phyloP scores from a whole-genome alignment of 2,888 invertebrate genomes.

The Gastracanthus pulcherrimus region DNA sequence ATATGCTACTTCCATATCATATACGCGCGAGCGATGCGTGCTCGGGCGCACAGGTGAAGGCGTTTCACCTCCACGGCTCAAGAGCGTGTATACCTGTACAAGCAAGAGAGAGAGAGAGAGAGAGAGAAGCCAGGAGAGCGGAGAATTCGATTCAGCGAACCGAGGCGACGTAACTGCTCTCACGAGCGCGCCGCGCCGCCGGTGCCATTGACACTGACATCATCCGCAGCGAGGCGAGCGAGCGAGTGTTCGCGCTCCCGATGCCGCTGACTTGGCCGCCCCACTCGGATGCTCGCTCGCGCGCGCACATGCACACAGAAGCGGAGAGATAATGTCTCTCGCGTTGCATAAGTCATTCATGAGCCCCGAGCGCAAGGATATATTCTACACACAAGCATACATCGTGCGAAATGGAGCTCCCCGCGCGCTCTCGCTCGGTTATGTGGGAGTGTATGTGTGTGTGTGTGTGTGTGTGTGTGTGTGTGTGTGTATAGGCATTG shows the following conservation, averaged over 20 bases:
- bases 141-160: constrained; percentile 73
- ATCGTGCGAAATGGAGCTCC: constrained; percentile 42
- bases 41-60: constrained; percentile 16
- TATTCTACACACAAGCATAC: too few relatives aligned
- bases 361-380: constrained; percentile 5
- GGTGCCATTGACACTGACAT: constrained; percentile 75
- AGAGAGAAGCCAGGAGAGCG: constrained; percentile 54
- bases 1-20: background rate
- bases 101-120: background rate
- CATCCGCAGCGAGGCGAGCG: constrained; percentile 67
- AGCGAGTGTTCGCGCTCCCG: too few relatives aligned
- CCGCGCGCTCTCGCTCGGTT: background rate
- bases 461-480: background rate
- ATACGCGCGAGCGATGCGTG: background rate
- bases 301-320: constrained; percentile 60
- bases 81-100: too few relatives aligned
- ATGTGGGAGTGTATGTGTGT: constrained; percentile 8
- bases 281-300: too few relatives aligned
- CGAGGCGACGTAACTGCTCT: constrained; percentile 65
- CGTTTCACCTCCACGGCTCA: too few relatives aligned
- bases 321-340: constrained; percentile 37
- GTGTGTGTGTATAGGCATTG: constrained; percentile 54
- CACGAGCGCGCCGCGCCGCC: constrained; percentile 61
- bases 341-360: constrained; percentile 64
- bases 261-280: too few relatives aligned